Percentiles rank a stretch among this genome's conserved stretches.
Evolutionary conservation across 2,113 vertebrate genomes (phyloP).

Genomic region (Pomatorhinus ruficollis): DNA sequence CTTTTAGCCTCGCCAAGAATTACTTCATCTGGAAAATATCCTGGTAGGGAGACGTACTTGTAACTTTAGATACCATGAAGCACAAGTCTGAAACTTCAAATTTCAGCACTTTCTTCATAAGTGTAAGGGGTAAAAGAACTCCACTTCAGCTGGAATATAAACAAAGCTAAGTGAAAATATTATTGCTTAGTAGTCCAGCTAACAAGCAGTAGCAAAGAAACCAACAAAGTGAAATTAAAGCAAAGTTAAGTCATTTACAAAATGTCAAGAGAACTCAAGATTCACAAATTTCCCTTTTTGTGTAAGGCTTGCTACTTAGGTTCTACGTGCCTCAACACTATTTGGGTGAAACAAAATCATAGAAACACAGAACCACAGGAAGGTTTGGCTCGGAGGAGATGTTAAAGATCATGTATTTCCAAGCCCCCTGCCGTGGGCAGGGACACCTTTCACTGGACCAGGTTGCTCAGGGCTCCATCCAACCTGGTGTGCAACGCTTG

Average conservation of each 20-base stretch:
- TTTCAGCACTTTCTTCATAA: constrained; percentile 40
- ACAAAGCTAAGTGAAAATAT: constrained; percentile 23
- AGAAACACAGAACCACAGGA: background rate
- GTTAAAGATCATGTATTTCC: background rate
- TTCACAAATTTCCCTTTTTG: background rate
- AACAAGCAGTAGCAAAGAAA: constrained; percentile 12
- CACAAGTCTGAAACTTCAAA: constrained; percentile 15
- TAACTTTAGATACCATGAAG: constrained; percentile 24
- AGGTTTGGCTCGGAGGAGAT: background rate
- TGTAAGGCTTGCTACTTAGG: background rate
- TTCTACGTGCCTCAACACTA: background rate
- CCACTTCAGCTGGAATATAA: constrained; percentile 27
- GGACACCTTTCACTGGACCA: background rate
- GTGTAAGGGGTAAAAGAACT: background rate
- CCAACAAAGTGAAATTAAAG: background rate
- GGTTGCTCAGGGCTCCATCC: background rate
- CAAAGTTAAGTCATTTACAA: background rate
- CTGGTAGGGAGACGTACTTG: background rate
- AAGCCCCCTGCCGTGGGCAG: background rate
- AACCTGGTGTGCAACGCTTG: rapidly evolving
- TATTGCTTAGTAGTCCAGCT: background rate
- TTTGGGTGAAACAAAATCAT: background rate
- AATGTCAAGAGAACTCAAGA: background rate
- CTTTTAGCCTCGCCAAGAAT: constrained; percentile 26
- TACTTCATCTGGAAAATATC: constrained; percentile 70